Evolutionary conservation across 2,888 invertebrate genomes (phyloP).

Genomic region (Cataglyphis livida): DNA sequence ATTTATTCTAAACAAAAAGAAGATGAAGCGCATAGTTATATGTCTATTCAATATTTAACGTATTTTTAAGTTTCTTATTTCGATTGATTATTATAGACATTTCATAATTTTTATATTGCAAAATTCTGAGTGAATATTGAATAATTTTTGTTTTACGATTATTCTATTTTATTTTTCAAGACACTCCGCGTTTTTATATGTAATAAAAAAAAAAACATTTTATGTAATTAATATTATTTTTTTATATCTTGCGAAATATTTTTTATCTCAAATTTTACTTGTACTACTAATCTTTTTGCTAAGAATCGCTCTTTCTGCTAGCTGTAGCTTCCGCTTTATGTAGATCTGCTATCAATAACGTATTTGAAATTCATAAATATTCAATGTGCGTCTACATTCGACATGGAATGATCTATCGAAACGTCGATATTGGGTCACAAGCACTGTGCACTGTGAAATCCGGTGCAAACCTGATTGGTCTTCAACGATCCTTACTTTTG

Average conservation of each 20-base stretch:
- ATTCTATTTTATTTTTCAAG: background rate
- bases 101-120: background rate
- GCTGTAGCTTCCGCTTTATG: background rate
- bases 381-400: conserved; percentile 65
- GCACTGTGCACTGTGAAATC: conserved; percentile 34
- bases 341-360: conserved; percentile 68
- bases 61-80: background rate
- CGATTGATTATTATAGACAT: background rate
- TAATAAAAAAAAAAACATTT: background rate
- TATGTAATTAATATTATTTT: background rate
- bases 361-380: conserved; percentile 69
- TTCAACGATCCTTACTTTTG: conserved; percentile 54
- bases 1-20: background rate
- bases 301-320: background rate
- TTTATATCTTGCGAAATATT: background rate
- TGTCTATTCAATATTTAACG: background rate
- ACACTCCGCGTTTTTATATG: background rate
- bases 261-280: background rate
- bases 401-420: conserved; percentile 74
- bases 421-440: conserved; percentile 72
- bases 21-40: background rate
- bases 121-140: background rate
- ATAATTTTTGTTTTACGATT: background rate
- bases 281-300: background rate
- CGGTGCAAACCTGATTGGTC: conserved; percentile 59